Conservation (phyloP, 2,113 vertebrate species). For the Planiliza haematocheilus region DNA sequence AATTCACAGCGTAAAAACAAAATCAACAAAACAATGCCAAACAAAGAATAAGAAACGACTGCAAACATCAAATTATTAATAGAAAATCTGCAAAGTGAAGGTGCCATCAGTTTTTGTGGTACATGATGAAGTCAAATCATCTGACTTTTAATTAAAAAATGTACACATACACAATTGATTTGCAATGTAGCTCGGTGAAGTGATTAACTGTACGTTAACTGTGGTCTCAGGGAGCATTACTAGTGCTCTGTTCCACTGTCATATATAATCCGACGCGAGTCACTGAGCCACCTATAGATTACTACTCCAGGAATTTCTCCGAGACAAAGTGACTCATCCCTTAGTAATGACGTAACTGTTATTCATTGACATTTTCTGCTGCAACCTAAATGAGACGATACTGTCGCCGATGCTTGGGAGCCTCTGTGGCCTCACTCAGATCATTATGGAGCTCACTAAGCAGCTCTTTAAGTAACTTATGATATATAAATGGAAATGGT, state of each 20-base stretch:
- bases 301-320: slow-evolving; percentile 16
- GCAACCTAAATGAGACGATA: slow-evolving; percentile 22
- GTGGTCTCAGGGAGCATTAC: background rate
- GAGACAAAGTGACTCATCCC: slow-evolving; percentile 58
- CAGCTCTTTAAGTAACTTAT: slow-evolving; percentile 12
- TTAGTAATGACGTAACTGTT: slow-evolving; percentile 49
- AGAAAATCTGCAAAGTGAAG: background rate
- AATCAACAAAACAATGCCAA: no score
- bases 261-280: slow-evolving; percentile 28
- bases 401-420: slow-evolving; percentile 24
- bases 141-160: no score
- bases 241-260: background rate
- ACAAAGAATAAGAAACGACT: background rate
- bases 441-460: slow-evolving; percentile 12
- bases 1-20: background rate
- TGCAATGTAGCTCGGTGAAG: background rate
- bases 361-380: slow-evolving; percentile 67
- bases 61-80: background rate
- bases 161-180: background rate
- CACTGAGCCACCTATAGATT: slow-evolving; percentile 34
- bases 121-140: no score
- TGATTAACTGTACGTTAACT: background rate
- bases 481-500: background rate
- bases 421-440: slow-evolving; percentile 11
- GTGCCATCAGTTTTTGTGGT: background rate